Evolutionary conservation across 2,113 vertebrate species (phyloP).

Genomic region (Psittacus erithacus): DNA sequence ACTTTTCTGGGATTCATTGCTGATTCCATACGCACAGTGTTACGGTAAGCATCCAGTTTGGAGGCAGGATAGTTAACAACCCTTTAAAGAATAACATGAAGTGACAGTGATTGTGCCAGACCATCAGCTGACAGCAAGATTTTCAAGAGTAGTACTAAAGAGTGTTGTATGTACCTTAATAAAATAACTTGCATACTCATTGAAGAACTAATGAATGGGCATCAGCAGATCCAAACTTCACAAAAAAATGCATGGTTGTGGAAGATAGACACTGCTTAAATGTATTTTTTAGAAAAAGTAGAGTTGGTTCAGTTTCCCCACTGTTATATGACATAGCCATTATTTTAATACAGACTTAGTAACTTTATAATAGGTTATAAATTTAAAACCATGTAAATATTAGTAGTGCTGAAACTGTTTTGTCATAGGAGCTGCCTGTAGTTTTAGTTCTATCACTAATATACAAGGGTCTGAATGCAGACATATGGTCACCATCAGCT

Average conservation of each 20-base stretch:
- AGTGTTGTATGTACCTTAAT: not conserved
- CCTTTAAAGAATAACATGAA: not conserved
- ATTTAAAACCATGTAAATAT: conserved; percentile 41
- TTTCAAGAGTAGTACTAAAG: not conserved
- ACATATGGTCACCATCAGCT: conserved; percentile 77
- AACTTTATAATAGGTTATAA: not conserved
- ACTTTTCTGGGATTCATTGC: not conserved
- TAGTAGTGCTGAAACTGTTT: conserved; percentile 43
- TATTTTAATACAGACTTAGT: not conserved
- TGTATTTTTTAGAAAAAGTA: not conserved
- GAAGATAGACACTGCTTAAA: not conserved
- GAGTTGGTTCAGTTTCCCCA: not conserved
- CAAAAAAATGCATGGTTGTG: not conserved
- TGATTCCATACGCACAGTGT: not conserved
- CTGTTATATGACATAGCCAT: not conserved
- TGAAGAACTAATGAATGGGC: not conserved
- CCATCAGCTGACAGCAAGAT: not conserved
- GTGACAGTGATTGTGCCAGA: not conserved
- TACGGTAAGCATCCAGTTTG: not conserved
- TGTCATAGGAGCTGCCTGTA: conserved; percentile 32
- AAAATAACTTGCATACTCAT: not conserved
- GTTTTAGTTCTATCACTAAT: conserved; percentile 48
- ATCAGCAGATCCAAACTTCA: not conserved
- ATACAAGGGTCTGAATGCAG: conserved; percentile 61
- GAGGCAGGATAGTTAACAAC: not conserved